Evolutionary conservation across 2,888 invertebrate species (phyloP).

Genomic region (Toxonevra muliebris): DNA sequence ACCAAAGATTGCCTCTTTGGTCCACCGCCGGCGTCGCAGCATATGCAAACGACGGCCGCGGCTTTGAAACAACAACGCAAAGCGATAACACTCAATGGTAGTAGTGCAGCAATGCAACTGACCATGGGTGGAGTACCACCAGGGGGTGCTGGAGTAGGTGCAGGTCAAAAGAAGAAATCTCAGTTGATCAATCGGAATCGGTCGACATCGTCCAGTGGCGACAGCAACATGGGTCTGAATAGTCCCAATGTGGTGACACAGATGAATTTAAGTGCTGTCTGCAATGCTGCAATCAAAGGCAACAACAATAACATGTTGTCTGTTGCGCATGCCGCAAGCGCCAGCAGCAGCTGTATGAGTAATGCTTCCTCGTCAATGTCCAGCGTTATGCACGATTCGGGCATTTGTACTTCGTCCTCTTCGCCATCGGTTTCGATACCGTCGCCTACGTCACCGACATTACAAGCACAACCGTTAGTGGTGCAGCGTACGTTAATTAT

Average conservation of each 20-base stretch:
- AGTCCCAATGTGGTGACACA: constrained; percentile 52
- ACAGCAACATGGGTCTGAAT: constrained; percentile 60
- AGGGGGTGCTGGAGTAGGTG: constrained; percentile 13
- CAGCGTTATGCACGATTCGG: constrained; percentile 61
- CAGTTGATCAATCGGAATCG: constrained; percentile 57
- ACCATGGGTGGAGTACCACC: constrained; percentile 45
- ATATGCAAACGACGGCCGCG: constrained; percentile 2
- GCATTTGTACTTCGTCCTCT: constrained; percentile 63
- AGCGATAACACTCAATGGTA: constrained; percentile 40
- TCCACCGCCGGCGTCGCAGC: constrained; percentile 47
- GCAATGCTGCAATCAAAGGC: constrained; percentile 28
- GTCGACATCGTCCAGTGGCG: constrained; percentile 64
- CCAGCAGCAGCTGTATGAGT: constrained; percentile 44
- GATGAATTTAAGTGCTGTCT: constrained; percentile 14
- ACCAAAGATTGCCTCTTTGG: constrained; percentile 71
- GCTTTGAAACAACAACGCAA: constrained; percentile 31
- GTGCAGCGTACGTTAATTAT: constrained; percentile 25
- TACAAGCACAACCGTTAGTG: constrained; percentile 39
- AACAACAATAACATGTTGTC: constrained; percentile 38
- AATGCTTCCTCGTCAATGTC: constrained; percentile 56
- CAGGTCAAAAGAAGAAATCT: constrained; percentile 32
- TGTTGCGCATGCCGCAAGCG: constrained; percentile 23
- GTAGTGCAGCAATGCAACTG: constrained; percentile 50
- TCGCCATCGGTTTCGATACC: constrained; percentile 64
- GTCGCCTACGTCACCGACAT: constrained; percentile 62